These are phyloP conservation scores for Eupithecia tripunctaria DNA, from an alignment of 2,888 invertebrate species.

Conservation along the genomic window DNA sequence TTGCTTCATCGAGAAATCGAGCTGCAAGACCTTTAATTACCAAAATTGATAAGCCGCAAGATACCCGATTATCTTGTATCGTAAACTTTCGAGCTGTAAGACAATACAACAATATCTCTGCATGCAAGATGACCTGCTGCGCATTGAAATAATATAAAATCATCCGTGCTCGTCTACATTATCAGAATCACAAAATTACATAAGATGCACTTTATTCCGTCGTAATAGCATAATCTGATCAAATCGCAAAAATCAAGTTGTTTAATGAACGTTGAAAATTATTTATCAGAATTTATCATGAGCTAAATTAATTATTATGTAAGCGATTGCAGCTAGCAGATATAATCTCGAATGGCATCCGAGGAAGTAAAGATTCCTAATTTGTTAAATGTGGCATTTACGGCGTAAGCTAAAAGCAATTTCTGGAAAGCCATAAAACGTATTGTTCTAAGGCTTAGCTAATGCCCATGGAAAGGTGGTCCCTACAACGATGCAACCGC, in stretches of 20 bases:
- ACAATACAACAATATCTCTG: constrained; percentile 4
- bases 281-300: constrained; percentile 52
- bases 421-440: constrained; percentile 16
- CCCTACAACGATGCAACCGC: constrained; percentile 58
- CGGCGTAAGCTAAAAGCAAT: constrained; percentile 16
- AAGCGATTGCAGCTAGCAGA: constrained; percentile 35
- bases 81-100: background rate
- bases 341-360: constrained; percentile 23
- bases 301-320: constrained; percentile 48
- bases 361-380: constrained; percentile 17
- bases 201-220: constrained; percentile 26
- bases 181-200: constrained; percentile 35
- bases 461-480: constrained; percentile 10
- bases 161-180: constrained; percentile 9
- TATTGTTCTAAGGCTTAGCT: constrained; percentile 26
- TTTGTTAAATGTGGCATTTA: constrained; percentile 17
- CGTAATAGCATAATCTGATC: constrained; percentile 46
- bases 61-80: constrained; percentile 8
- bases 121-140: background rate
- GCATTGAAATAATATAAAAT: background rate
- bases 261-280: constrained; percentile 55
- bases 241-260: constrained; percentile 52
- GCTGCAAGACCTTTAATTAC: constrained; percentile 26
- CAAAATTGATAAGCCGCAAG: constrained; percentile 18
- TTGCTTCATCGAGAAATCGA: constrained; percentile 28